Base-by-base conservation (phyloP, 2,888 invertebrate species). In the Eupithecia abbreviata region DNA sequence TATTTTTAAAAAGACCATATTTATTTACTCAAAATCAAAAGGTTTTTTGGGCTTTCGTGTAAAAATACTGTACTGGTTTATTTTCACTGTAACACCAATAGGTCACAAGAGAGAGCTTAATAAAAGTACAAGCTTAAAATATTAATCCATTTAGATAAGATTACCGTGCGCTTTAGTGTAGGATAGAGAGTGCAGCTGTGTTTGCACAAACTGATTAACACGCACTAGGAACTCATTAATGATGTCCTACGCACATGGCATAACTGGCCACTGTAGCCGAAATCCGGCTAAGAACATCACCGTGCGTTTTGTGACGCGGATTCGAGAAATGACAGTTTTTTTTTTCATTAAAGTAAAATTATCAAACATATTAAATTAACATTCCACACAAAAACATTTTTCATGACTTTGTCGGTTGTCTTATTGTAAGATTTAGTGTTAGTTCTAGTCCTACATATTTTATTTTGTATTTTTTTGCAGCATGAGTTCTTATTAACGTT, bases 121-220 rank as follows among this genome's bases (percentile, higher is more conserved):
- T n/a, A 45, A 43, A 41, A 67, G 67, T 67, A 68, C 45, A 68
- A 68, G 67, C 45, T 18, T 68, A 43, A 15, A 42, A 10, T n/a
- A 45, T 45, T 68, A 12, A 45, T 62, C n/a, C 67, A 68, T 43
- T 68, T 66, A 42, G 2, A 15, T 41, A 30, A 41, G 30, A 41
- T 42, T 42, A 65, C 13, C 18, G 41, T 42, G 41, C 30, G 30
- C 0, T 30, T 30, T 30, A 12, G 51, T 4, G 15, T 15, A 51
- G 10, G 4, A 55, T n/a, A n/a, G 18, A 58, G 4, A 58, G 9
- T 58, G 18, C 58, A 58, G 1, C 9, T 58, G 18, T 58, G 58
- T 18, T 30, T 10, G 18, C 18, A 30, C 30, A 30, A 30, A 30
- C 30, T 30, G 30, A 30, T 30, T 30, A 30, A 30, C 30, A 30